Evolutionary conservation across 2,113 vertebrate genomes (phyloP), one percentile per base, ranked within the genome.

Genomic region (Rhabdornis inornatus): DNA sequence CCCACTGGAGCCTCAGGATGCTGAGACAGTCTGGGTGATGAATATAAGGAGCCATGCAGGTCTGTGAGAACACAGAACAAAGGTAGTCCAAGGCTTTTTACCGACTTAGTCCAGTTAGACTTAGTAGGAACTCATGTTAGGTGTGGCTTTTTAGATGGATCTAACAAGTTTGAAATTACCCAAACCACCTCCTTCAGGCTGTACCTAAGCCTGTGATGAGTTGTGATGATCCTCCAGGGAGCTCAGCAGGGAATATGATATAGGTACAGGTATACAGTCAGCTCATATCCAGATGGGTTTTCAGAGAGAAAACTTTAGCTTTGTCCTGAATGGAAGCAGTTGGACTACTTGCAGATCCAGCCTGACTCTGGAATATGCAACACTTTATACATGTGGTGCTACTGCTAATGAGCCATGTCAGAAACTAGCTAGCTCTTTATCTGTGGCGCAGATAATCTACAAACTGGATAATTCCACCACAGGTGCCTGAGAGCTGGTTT

Each of bases 381-480:
- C 0, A 0, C 7, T 88, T 83, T 64, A 42, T 57, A 45, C 28
- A 30, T 39, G 49, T 25, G 30, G 47, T 76, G 59, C 35, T 50
- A 0, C 0, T 76, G 66, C 37, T 83, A 86, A 83, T 50, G 64
- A 90, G 63, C 42, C 24, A 1, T 86, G 80, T 86, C 79, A 86
- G 39, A 59, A 24, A 15, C 27, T 13, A 35, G 30, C 49, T 80
- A 42, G 65, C 33, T 77, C 63, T 90, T 70, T 82, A 70, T 80
- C 56, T 93, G 76, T 81, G 80, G 56, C 60, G 90, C 60, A 83
- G 89, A 70, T 83, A 59, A 90, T 92, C 76, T 83, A 78, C 83
- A 81, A 77, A 70, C 42, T 55, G 60, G 68, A 44, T 89, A 77
- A 90, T 78, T 83, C 47, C 86, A 50, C 79, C 66, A 80, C 83